Evolutionary conservation across 1,140 invertebrate species (phyloP), one percentile per base, ranked within the genome.

Genomic region (Wiebesia pumilae): DNA sequence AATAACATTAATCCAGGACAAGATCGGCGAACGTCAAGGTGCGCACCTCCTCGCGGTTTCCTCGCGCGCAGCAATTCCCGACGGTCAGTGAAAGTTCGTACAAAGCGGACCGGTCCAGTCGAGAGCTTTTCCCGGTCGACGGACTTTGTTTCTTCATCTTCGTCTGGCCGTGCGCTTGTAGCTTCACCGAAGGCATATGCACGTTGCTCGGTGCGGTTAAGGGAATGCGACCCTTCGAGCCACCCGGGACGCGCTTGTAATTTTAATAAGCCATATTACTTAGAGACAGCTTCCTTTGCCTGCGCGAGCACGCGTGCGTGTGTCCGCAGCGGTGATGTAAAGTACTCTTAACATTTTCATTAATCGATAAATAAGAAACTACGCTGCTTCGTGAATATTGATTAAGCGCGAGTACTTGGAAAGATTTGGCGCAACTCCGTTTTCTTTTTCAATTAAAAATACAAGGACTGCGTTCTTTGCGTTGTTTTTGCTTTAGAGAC

Each of bases 231-330:
- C 90, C 89, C 87, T 89, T 79, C 86, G 40, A 75, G 21, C 87
- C 81, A 78, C 69, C 38, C 84, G 86, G 84, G 65, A n/a, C 4
- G 85, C 88, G 84, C 83, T 87, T 94, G 91, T 93, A 93, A 94
- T 93, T 94, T 93, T 94, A 94, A 94, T 94, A 93, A 94, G 91
- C 92, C 90, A 86, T 91, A 92, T 93, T 92, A 93, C 91, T 90
- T 88, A 87, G 84, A 79, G 35, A 71, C 65, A 58, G 65, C 38
- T 82, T 71, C 14, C n/a, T 78, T 75, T 43, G 9, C 40, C 7
- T 38, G 6, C 24, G 35, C 71, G 2, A 4, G 58, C 24, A 14
- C 43, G 21, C 14, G 24, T 27, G 24, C 58, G 10, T 62, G 58
- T 27, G 58, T 62, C 24, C 27, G 27, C 58, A 27, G 58, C 21